These are phyloP conservation scores for Timema podura DNA, from an alignment of 2,888 invertebrate species.

Conservation along the genomic window DNA sequence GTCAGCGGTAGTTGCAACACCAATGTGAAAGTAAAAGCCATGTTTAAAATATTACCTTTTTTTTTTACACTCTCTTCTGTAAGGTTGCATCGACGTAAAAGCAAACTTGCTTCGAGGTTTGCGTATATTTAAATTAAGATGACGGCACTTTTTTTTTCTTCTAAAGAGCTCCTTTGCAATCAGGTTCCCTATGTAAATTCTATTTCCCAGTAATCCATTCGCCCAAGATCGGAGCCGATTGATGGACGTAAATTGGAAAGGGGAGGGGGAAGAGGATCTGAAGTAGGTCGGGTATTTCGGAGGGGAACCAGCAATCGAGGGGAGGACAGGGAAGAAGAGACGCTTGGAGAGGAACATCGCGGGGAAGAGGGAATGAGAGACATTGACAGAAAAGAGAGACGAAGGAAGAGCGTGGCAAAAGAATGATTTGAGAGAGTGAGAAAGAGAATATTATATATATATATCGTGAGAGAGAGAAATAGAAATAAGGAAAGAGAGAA, in stretches of 20 bases:
- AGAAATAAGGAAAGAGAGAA: neutral
- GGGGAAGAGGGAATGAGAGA: too few species aligned
- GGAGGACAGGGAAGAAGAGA: neutral
- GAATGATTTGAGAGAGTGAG: conserved; percentile 17
- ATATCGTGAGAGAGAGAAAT: conserved; percentile 5
- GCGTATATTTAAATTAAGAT: conserved; percentile 14
- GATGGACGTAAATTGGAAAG: conserved; percentile 67
- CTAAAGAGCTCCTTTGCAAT: conserved; percentile 10
- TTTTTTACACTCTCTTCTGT: too few species aligned
- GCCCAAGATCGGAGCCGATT: conserved; percentile 64
- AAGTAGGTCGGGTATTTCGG: neutral
- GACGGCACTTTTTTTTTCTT: conserved; percentile 2
- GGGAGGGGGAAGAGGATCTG: conserved; percentile 27
- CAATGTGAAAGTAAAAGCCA: too few species aligned
- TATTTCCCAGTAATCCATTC: conserved; percentile 67
- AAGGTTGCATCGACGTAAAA: conserved; percentile 4
- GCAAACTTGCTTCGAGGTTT: conserved; percentile 7
- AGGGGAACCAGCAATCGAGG: conserved; percentile 1
- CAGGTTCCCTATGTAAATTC: conserved; percentile 58
- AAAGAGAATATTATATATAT: conserved; percentile 17
- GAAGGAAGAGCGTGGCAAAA: conserved; percentile 11
- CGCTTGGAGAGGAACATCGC: too few species aligned
- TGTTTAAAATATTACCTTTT: too few species aligned
- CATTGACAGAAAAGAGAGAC: neutral
- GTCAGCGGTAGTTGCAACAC: too few species aligned